A percentile compares a stretch with the other conserved stretches of the same genome.
These are phyloP conservation scores for Astreopora myriophthalma DNA, from an alignment of 64 coral and sea anemone species.

Conservation along the genomic window DNA sequence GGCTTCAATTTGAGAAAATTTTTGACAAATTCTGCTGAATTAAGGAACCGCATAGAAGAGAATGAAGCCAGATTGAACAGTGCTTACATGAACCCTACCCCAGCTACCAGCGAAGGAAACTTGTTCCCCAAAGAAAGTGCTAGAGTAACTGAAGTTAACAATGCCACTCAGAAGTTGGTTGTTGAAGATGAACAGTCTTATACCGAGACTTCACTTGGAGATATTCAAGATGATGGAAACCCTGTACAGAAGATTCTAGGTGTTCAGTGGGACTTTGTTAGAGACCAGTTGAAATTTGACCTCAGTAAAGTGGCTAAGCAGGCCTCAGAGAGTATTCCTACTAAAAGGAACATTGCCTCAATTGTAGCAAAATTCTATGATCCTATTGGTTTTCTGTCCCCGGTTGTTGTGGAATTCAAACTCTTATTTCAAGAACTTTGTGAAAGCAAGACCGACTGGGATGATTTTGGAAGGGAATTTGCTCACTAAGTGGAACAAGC, in stretches of 20 bases:
- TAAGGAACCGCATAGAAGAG: not conserved
- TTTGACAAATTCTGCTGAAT: not conserved
- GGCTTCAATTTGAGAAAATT: conserved; percentile 69
- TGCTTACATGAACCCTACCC: no score
- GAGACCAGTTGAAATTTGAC: not conserved
- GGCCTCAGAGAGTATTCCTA: not conserved
- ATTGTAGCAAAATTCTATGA: conserved; percentile 12
- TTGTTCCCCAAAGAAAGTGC: no score
- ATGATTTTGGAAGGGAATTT: not conserved
- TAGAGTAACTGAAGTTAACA: no score
- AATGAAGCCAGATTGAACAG: not conserved
- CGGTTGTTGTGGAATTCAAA: conserved; percentile 17
- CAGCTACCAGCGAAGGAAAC: no score
- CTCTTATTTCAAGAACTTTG: conserved; percentile 23
- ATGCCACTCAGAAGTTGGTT: no score
- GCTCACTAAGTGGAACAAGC: conserved; percentile 6
- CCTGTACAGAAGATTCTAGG: not conserved
- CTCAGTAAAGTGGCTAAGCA: not conserved
- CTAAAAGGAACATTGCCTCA: not conserved
- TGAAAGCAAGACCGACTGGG: not conserved
- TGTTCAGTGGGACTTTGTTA: not conserved
- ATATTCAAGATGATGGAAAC: not conserved
- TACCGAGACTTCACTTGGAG: no score
- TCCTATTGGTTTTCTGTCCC: conserved; percentile 17
- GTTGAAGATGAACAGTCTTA: no score